Conservation (phyloP, 2,888 invertebrate genomes). For the Girardia tigrina region DNA sequence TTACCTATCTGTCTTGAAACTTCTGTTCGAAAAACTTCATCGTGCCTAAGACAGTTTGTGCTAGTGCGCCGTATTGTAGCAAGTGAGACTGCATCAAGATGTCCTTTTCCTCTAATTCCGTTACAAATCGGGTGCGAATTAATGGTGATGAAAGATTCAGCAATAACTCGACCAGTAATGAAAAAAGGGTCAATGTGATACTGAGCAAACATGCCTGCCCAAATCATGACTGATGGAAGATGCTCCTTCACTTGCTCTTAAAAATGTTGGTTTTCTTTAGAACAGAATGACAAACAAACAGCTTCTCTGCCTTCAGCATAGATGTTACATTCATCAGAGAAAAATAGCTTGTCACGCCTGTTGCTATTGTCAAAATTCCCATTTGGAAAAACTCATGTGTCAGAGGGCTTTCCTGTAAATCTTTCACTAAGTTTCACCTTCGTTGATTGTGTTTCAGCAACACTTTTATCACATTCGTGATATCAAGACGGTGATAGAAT, state of each 20-base stretch:
- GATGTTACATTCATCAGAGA: neutral
- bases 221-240: conserved; percentile 25
- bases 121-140: neutral
- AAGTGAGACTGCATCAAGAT: conserved; percentile 21
- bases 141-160: neutral
- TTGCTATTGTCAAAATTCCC: neutral
- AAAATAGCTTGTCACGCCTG: neutral
- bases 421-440: too few species aligned
- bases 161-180: neutral
- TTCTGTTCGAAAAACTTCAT: conserved; percentile 18
- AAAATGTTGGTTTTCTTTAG: conserved; percentile 25
- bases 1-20: neutral
- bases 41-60: neutral
- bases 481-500: too few species aligned
- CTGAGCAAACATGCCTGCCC: too few species aligned
- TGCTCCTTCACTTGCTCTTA: conserved; percentile 20
- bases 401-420: too few species aligned
- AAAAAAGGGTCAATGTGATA: neutral
- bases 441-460: too few species aligned
- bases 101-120: too few species aligned
- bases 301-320: conserved; percentile 27
- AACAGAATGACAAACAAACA: conserved; percentile 12
- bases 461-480: too few species aligned
- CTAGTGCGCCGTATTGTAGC: conserved; percentile 17
- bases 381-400: too few species aligned